A percentile compares a stretch with the other conserved stretches of the same genome.
Conservation (phyloP, 2,888 invertebrate species). For the Isoperla grammatica region DNA sequence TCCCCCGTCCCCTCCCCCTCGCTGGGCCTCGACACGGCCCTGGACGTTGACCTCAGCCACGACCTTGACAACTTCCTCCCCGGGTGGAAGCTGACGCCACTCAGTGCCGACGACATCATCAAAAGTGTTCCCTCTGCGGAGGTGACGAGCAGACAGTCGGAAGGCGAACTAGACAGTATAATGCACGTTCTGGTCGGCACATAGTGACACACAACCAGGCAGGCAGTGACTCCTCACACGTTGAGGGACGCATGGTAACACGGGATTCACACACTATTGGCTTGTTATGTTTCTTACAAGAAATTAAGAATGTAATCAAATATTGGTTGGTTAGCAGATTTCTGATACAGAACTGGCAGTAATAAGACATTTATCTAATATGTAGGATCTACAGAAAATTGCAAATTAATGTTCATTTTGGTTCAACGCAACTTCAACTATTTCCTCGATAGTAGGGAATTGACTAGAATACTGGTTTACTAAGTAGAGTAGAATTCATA, state of each 20-base stretch:
- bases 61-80: conserved; percentile 50
- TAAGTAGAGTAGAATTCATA: too few relatives aligned
- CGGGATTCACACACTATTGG: neutral
- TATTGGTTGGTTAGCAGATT: too few relatives aligned
- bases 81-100: conserved; percentile 50
- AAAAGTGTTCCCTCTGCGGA: conserved; percentile 42
- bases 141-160: conserved; percentile 38
- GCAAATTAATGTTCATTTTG: too few relatives aligned
- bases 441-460: too few relatives aligned
- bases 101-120: conserved; percentile 47
- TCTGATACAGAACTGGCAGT: too few relatives aligned
- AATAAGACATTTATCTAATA: too few relatives aligned
- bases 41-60: conserved; percentile 54
- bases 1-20: conserved; percentile 24
- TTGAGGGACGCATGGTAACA: too few relatives aligned
- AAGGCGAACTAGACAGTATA: conserved; percentile 55
- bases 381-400: too few relatives aligned
- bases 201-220: conserved; percentile 30
- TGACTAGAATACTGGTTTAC: too few relatives aligned
- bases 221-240: neutral
- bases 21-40: conserved; percentile 21
- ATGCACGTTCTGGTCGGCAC: conserved; percentile 64
- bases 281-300: too few relatives aligned
- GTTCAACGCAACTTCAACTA: too few relatives aligned
- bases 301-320: too few relatives aligned